A percentile compares a stretch with the other conserved stretches of the same genome.
These are phyloP conservation scores for Drymonia ruficornis DNA, from an alignment of 2,888 invertebrate species.

Conservation along the genomic window DNA sequence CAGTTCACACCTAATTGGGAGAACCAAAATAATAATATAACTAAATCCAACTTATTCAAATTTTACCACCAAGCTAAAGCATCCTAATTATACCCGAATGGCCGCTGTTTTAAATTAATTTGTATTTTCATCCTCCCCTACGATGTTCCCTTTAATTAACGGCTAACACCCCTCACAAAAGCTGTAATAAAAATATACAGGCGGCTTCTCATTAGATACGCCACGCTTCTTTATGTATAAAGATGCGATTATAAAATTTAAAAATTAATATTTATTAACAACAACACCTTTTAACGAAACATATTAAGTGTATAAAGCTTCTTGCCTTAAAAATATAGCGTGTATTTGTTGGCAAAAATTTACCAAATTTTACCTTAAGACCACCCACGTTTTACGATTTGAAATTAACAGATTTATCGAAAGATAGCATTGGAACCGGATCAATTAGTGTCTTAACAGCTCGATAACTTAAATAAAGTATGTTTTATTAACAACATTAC, in stretches of 20 bases:
- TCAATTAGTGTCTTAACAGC: slow-evolving; percentile 32
- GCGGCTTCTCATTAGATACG: slow-evolving; percentile 5
- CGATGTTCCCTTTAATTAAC: slow-evolving; percentile 39
- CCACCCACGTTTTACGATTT: slow-evolving; percentile 35
- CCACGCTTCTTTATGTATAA: background rate
- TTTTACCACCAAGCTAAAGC: background rate
- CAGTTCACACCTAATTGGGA: too few relatives aligned
- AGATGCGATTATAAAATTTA: slow-evolving; percentile 10
- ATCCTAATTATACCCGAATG: slow-evolving; percentile 25
- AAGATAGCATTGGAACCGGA: slow-evolving; percentile 31
- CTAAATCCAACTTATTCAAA: background rate
- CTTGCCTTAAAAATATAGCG: too few relatives aligned
- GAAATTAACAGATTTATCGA: slow-evolving; percentile 21
- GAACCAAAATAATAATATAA: background rate
- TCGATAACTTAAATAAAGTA: slow-evolving; percentile 27
- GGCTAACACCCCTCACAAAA: slow-evolving; percentile 21
- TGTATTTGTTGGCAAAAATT: slow-evolving; percentile 5
- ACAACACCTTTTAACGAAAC: slow-evolving; percentile 9
- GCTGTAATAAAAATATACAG: slow-evolving; percentile 7
- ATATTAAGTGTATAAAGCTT: background rate
- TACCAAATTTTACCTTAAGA: slow-evolving; percentile 23
- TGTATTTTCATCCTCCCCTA: slow-evolving; percentile 30
- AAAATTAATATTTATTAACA: slow-evolving; percentile 11
- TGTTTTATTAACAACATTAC: slow-evolving; percentile 23
- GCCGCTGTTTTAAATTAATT: slow-evolving; percentile 43